Conservation (phyloP, 2,888 invertebrate species). For the Oxytorus armatus region DNA sequence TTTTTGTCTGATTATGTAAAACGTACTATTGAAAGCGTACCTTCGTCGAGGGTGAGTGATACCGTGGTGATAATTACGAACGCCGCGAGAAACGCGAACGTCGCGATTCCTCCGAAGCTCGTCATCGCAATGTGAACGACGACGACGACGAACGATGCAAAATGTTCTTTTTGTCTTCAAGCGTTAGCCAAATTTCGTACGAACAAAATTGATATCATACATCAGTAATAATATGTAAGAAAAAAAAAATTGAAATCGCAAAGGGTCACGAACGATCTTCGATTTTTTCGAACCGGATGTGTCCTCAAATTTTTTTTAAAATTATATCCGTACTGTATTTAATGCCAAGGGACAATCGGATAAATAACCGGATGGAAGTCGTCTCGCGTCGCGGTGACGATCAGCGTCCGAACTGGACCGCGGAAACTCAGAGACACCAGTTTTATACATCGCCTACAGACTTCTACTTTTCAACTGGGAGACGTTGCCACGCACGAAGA, state of each 20-base stretch:
- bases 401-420: conserved; percentile 77
- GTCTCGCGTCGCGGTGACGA: conserved; percentile 71
- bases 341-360: conserved; percentile 46
- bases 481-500: conserved; percentile 47
- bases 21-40: conserved; percentile 71
- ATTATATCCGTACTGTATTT: background rate
- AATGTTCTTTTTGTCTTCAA: no score
- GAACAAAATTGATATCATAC: no score
- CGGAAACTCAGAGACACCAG: conserved; percentile 77
- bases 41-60: conserved; percentile 76
- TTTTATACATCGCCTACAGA: conserved; percentile 84
- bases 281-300: no score
- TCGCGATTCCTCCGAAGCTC: conserved; percentile 57
- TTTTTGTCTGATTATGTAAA: background rate
- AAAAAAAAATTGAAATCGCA: no score
- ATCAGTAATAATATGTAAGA: no score
- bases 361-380: conserved; percentile 61
- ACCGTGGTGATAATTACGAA: conserved; percentile 72
- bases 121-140: conserved; percentile 42
- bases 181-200: no score
- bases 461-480: conserved; percentile 62
- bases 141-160: background rate
- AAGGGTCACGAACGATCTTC: no score
- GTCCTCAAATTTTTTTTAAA: no score
- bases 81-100: conserved; percentile 67